Percentiles rank a stretch among this genome's conserved stretches.
Conservation (phyloP, 30 jellyfish, hydroid and myxozoan genomes). For the Aurelia aurita region DNA sequence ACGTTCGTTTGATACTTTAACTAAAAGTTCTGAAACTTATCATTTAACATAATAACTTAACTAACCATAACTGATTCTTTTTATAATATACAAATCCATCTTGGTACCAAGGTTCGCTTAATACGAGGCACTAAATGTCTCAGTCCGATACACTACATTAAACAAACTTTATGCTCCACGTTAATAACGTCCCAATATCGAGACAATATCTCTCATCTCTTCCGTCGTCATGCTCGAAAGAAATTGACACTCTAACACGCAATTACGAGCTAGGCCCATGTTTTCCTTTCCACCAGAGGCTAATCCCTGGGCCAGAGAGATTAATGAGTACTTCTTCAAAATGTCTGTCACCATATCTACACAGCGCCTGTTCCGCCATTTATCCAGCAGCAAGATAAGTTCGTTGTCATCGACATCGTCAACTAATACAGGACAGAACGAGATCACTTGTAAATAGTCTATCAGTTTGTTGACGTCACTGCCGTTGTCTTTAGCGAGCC, state of each 20-base stretch:
- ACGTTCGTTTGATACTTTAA: no score
- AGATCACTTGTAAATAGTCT: conserved; percentile 65
- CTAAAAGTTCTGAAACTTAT: no score
- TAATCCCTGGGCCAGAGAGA: conserved; percentile 66
- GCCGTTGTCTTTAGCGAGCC: conserved; percentile 16
- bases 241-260: conserved; percentile 84
- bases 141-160: no score
- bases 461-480: conserved; percentile 36
- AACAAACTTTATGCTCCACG: no score
- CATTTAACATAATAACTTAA: no score
- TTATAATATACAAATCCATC: no score
- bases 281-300: conserved; percentile 57
- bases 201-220: conserved; percentile 46
- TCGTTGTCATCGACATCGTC: conserved; percentile 47
- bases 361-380: conserved; percentile 96
- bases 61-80: no score
- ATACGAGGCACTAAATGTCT: no score
- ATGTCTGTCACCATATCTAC: conserved; percentile 93
- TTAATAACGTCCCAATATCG: neutral
- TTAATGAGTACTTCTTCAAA: conserved; percentile 73
- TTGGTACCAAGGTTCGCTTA: no score
- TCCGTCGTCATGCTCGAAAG: conserved; percentile 63
- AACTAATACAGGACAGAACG: conserved; percentile 87
- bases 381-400: conserved; percentile 41
- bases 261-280: conserved; percentile 79